Base-by-base conservation (phyloP, 2,888 invertebrate genomes). In the Hirtodrosophila alboralis region DNA sequence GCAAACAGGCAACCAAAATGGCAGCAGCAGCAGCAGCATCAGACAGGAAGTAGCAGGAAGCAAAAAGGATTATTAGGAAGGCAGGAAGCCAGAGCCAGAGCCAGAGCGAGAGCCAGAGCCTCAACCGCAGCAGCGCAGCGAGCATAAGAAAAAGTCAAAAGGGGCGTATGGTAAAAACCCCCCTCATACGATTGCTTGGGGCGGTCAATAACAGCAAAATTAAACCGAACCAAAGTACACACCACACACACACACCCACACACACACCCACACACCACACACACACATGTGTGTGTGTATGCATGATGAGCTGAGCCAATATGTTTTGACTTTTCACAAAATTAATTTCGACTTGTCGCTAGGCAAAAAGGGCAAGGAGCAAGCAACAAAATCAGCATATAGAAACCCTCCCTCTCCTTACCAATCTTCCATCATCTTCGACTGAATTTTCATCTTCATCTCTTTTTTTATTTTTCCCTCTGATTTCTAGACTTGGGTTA, bases 171-270 rank as follows among this genome's bases (percentile, higher is more conserved):
- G 31, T 28, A 34, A 64, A n/a, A n/a, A n/a, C n/a, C n/a, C n/a
- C n/a, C 30, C 71, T 71, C 67, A 44, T 83, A 75, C 85, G 58
- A 59, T 56, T 59, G 74, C 79, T 63, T 30, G 33, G 36, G 86
- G 80, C 80, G 61, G 84, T 80, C 80, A 80, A 80, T 80, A 80
- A 80, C 85, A 80, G 70, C 79, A 75, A 80, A 80, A 80, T 80
- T 80, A 80, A 80, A 80, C 85, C 83, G 66, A 65, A 78, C 63
- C 56, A 75, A 67, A 78, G 83, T 75, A 84, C 78, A 84, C 84
- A 81, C 58, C 49, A 59, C 67, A 47, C 63, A 60, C 47, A 37
- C 43, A 36, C 41, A 28, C n/a, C 13, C n/a, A 81, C 58, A 14
- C 60, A 33, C 49, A 59, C 67, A 47, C 63, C 58, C 47, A 37